Evolutionary conservation across 2,888 invertebrate genomes (phyloP), one percentile per base, ranked within the genome.

Genomic region (Callimorpha dominula): DNA sequence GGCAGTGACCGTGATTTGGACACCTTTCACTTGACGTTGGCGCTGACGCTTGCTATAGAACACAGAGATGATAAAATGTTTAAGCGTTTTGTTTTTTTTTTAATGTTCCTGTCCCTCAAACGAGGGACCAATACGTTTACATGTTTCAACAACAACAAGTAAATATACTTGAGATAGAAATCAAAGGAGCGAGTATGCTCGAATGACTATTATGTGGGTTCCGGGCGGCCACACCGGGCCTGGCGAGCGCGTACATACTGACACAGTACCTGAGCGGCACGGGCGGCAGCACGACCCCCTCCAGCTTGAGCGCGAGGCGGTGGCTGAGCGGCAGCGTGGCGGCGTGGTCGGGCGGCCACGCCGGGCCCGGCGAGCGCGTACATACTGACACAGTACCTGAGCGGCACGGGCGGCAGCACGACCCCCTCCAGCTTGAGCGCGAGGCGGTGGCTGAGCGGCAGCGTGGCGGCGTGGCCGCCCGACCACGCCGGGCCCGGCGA

Each of bases 231-330:
- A 60, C 57, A 14, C 8, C 11, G 31, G 62, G 40, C 20, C 62
- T 14, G 1, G 11, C 31, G 40, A 62, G 9, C 40, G 6, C 31
- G 31, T 31, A 31, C 31, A 31, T 31, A 31, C 31, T 31, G 31
- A 31, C 31, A 31, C 4, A 7, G 1, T 52, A 98, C 96, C 83
- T 97, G 96, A 75, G 98, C 97, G 76, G 97, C 96, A 80, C 97
- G 96, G 89, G 85, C 62, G 77, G 98, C 97, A 86, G 97, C 67
- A 99, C 82, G 8, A 99, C 99, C 0, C 99, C 99, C 93, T 99
- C 99, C 4, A 99, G 98, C 95, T 99, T 99, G 43, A 99, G 96
- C 1, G 99, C 98, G 75, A 99, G 96, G 82, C 98, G 98, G 82
- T 98, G 98, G 71, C 98, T 98, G 63, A 97, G 97, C 75, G 98